Base-by-base conservation (phyloP, 1,140 invertebrate genomes). In the Brachionus angularis region DNA sequence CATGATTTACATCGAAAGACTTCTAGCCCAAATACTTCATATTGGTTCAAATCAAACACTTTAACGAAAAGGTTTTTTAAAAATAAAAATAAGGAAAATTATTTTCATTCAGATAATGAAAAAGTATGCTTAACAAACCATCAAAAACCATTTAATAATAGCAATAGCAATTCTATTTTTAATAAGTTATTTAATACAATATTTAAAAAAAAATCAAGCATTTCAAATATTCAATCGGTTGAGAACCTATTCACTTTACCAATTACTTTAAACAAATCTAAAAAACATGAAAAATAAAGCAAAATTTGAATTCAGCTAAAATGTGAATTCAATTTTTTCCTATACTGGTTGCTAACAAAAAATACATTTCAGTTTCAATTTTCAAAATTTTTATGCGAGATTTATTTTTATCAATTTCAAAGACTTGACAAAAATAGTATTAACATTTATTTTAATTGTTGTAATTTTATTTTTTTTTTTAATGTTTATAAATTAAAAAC, bases 31-130 rank as follows among this genome's bases (percentile, higher is more conserved):
- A 50, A 39, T 58, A 33, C 36, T 23, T 39, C 53, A 23, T 23
- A 31, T 58, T 58, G 53, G 53, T 58, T 29, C 21, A 58, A 58
- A 36, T 58, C 53, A 39, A 58, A 58, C 39, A 58, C 53, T 14
- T 25, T 58, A 16, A 58, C 53, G 2, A 36, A 5, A 39, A 58
- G 39, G 39, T 58, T 58, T 39, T 58, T 58, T 23, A 58, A 39
- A 23, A 29, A 31, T 23, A 23, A 31, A 12, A 36, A 39, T 39
- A 58, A 58, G 23, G n/a, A 34, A 1, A 34, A 58, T 39, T 29
- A 39, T 16, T 34, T 58, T 29, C 53, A 34, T 14, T 23, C 53
- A 1, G 53, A 58, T 39, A 58, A 34, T 39, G 53, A 58, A 36
- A 58, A 58, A 36, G n/a, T n/a, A n/a, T n/a, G n/a, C n/a, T n/a